Conservation (phyloP, 1,140 invertebrate species). For the Bombus polaris region DNA sequence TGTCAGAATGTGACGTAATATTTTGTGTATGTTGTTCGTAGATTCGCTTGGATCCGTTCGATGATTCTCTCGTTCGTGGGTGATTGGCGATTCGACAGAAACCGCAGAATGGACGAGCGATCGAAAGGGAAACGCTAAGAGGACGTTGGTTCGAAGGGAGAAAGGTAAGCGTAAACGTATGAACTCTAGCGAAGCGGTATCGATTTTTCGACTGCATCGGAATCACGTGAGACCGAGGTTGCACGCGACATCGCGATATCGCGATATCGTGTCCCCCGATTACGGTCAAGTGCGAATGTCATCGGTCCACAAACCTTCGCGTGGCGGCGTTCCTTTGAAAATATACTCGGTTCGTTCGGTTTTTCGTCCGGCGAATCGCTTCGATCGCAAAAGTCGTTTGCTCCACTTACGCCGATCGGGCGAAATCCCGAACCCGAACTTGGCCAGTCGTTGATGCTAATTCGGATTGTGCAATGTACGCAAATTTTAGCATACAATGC, state of each 20-base stretch:
- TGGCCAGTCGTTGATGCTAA: background rate
- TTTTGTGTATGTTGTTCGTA: too few species aligned
- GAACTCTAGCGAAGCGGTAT: constrained; percentile 34
- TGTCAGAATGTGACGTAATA: too few species aligned
- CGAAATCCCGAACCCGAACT: background rate
- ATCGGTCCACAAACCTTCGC: constrained; percentile 49
- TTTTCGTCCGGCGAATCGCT: too few species aligned
- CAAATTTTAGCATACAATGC: constrained; percentile 56
- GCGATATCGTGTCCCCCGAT: constrained; percentile 52
- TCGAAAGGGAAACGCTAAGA: background rate
- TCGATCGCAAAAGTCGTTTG: too few species aligned
- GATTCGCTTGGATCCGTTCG: too few species aligned
- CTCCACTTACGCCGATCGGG: background rate
- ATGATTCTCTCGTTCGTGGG: too few species aligned
- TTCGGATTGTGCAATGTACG: background rate
- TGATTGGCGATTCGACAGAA: too few species aligned
- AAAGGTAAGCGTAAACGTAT: background rate
- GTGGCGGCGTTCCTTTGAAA: background rate
- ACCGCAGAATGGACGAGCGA: too few species aligned
- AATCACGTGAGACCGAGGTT: constrained; percentile 44
- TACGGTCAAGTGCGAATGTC: constrained; percentile 68
- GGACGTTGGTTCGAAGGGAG: background rate
- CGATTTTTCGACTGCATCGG: constrained; percentile 54
- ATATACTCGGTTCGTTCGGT: background rate
- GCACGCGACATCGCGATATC: constrained; percentile 58